Evolutionary conservation across 2,797 vertebrate genomes (phyloP), one percentile per base, ranked within the genome.

Genomic region (Hybognathus amarus): DNA sequence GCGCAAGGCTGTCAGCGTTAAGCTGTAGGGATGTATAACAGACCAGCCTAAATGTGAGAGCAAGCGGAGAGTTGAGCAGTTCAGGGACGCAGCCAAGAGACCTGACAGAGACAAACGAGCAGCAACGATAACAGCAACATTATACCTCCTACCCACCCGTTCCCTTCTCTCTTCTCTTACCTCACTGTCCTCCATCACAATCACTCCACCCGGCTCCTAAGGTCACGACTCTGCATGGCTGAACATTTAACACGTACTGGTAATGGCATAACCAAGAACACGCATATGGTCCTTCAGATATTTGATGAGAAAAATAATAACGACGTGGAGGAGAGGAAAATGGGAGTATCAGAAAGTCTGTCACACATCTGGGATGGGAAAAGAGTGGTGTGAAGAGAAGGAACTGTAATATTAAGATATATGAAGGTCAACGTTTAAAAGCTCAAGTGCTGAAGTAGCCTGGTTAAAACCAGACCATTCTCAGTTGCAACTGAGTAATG

Each of bases 111-210:
- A 83, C 84, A 79, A 80, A 83, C 24, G 80, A 80, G 59, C 66
- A 74, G 67, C 38, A 56, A 36, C 59, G 30, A 52, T 61, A 83
- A 61, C 13, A n/a, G 50, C 66, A 83, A 77, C 82, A 77, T 83
- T 83, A 77, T 70, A 83, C 38, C 66, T 78, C 54, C 75, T 52
- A 42, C 66, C 40, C 45, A 42, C 61, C 42, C n/a, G 3, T 33
- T 59, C 52, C 33, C 61, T 56, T 24, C 40, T 9, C 38, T 42
- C 64, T n/a, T 52, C 80, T 82, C 82, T 54, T 80, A 61, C 80
- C 52, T 84, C 80, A 71, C 56, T 38, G 67, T 88, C 83, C 85
- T 88, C 89, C 85, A 87, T 82, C 85, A 84, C 84, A 63, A 78
- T 79, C 47, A 68, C 63, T 47, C 36, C 50, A 54, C n/a, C 61